These are phyloP conservation scores for Molossus molossus DNA, from an alignment of 2,797 vertebrate genomes.

Conservation along the genomic window DNA sequence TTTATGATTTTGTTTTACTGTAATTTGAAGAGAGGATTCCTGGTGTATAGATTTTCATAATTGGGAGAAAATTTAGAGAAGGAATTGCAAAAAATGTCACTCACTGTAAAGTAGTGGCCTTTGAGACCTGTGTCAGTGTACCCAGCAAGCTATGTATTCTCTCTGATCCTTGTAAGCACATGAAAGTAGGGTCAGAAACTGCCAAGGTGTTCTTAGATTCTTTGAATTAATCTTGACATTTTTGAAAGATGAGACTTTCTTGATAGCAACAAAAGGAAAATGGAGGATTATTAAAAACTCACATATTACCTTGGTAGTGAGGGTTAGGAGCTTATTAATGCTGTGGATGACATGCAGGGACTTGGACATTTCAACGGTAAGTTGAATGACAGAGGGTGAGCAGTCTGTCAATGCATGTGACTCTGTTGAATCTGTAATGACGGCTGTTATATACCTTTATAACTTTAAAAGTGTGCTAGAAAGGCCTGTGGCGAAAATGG, in stretches of 20 bases:
- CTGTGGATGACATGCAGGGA: background rate
- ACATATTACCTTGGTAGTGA: background rate
- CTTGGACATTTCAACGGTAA: background rate
- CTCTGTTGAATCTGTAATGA: slow-evolving; percentile 19
- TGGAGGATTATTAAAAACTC: background rate
- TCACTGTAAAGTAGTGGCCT: slow-evolving; percentile 49
- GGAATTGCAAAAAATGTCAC: slow-evolving; percentile 35
- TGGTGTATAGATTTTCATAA: slow-evolving; percentile 6
- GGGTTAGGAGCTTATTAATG: background rate
- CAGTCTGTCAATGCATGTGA: slow-evolving; percentile 10
- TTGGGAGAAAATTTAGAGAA: slow-evolving; percentile 56
- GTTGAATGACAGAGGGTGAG: background rate
- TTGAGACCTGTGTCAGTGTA: slow-evolving; percentile 60
- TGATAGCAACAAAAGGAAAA: slow-evolving; percentile 21
- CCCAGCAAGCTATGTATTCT: background rate
- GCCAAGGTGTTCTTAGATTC: slow-evolving; percentile 3
- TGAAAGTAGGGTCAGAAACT: background rate
- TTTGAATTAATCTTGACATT: slow-evolving; percentile 66
- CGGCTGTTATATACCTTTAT: background rate
- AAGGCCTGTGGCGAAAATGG: background rate
- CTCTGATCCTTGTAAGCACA: slow-evolving; percentile 10
- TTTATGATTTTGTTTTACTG: slow-evolving; percentile 59
- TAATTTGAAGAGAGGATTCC: slow-evolving; percentile 40
- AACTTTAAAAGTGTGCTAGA: slow-evolving; percentile 12
- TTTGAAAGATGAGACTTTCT: slow-evolving; percentile 40